Conservation (phyloP, 2,113 vertebrate species). For the Salvelinus sp. region DNA sequence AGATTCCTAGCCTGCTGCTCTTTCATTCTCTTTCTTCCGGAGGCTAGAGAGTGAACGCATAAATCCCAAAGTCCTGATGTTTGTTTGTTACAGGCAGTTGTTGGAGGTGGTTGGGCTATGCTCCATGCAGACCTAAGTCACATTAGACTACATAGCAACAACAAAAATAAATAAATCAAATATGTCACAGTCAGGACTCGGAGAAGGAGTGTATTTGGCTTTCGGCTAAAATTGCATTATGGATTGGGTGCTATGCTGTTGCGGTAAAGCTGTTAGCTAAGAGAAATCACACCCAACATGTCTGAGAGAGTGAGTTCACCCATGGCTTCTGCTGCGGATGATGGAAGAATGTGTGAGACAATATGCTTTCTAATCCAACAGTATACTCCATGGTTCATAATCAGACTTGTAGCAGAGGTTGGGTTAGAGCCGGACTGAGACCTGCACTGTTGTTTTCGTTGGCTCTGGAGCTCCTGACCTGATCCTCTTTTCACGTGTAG, state of each 20-base stretch:
- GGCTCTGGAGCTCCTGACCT: no score
- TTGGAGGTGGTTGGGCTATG: neutral
- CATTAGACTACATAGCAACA: neutral
- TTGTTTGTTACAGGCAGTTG: neutral
- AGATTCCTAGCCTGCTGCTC: neutral
- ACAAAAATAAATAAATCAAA: slow-evolving; percentile 12
- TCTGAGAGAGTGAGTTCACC: slow-evolving; percentile 27
- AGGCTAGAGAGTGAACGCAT: neutral
- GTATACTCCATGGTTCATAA: no score
- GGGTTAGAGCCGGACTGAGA: no score
- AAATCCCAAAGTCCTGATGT: neutral
- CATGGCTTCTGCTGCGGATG: slow-evolving; percentile 46
- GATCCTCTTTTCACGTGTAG: no score
- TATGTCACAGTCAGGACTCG: slow-evolving; percentile 32
- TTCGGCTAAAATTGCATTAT: slow-evolving; percentile 58
- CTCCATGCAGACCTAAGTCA: neutral
- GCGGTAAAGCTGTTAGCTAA: slow-evolving; percentile 48
- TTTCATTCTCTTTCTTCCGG: neutral
- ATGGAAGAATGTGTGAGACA: slow-evolving; percentile 21
- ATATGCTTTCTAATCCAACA: slow-evolving; percentile 20
- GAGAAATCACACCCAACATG: slow-evolving; percentile 28
- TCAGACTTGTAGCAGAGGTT: no score
- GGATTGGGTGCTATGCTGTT: slow-evolving; percentile 39
- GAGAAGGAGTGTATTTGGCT: slow-evolving; percentile 37
- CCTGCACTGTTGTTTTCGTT: no score